Base-by-base conservation (phyloP, 2,113 vertebrate species). In the Cryptotis parvus region DNA sequence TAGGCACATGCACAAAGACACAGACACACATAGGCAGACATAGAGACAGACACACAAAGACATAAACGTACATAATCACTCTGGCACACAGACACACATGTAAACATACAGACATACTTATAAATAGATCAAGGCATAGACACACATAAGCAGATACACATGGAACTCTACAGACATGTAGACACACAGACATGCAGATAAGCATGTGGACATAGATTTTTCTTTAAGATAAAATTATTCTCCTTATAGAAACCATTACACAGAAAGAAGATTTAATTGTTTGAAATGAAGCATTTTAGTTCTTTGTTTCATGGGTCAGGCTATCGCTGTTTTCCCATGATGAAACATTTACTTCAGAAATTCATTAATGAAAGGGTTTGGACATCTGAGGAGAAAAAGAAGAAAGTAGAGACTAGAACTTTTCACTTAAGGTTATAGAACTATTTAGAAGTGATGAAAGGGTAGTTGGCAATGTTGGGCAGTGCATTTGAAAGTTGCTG, bases 201-300 rank as follows among this genome's bases (percentile, higher is more conserved):
- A 18, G n/a, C 11, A 10, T 8, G 24, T 58, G 55, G 55, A 58
- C 20, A 58, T 58, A 58, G 15, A 9, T 81, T 7, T 69, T 8
- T 84, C 45, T 93, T 69, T 66, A 69, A 78, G 35, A 15, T 31
- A 65, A 79, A 18, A n/a, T 81, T 37, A 45, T 65, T 3, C 29
- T 65, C 20, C 9, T 55, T 9, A 1, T 27, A 35, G 29, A 33
- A 80, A 43, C 12, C 55, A 58, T 24, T 58, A 84, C 8, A 7
- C 1, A 45, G 5, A 68, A 16, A 35, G n/a, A 82, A 89, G 18
- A 12, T 70, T 61, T 88, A 49, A 68, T 61, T 76, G n/a, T 82
- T 75, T 83, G 66, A 82, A 94, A 76, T 33, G 3, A 33, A 66
- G 52, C 37, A 29, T 80, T 79, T 91, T 84, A 14, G 9, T 94